A percentile compares a stretch with the other conserved stretches of the same genome.
Evolutionary conservation across 1,140 invertebrate species (phyloP).

Genomic region (Rhopalosiphum padi): DNA sequence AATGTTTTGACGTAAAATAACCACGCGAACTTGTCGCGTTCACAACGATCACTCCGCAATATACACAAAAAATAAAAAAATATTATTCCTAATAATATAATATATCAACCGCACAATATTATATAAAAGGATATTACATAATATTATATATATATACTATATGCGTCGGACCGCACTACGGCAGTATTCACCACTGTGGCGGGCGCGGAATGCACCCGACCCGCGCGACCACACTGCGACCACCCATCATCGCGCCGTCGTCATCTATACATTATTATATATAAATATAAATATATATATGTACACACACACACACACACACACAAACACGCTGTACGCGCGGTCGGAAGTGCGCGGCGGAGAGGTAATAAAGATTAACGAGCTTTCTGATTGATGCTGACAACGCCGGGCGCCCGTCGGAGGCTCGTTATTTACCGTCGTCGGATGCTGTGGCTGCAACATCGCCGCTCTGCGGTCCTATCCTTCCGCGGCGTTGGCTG

Average conservation of each 20-base stretch:
- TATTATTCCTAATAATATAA: not conserved
- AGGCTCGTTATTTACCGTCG: conserved; percentile 52
- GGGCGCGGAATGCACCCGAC: not conserved
- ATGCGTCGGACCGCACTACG: not conserved
- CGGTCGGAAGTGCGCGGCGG: not conserved
- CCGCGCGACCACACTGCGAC: not conserved
- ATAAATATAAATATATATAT: not conserved
- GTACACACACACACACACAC: no score
- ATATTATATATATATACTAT: not conserved
- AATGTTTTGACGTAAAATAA: no score
- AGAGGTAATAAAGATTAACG: conserved; percentile 57
- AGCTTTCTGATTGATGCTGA: conserved; percentile 58
- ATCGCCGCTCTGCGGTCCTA: not conserved
- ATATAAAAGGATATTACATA: not conserved
- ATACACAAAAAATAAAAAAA: not conserved
- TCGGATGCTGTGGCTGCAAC: not conserved
- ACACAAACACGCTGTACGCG: not conserved
- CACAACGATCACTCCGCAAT: not conserved
- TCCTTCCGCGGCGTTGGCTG: not conserved
- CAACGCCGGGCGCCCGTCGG: conserved; percentile 45
- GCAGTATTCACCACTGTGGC: not conserved
- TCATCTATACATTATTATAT: not conserved
- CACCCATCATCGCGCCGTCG: not conserved
- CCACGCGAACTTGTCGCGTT: not conserved
- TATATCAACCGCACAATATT: not conserved